Evolutionary conservation across 2,113 vertebrate species (phyloP).

Genomic region (Ammodytes marinus): DNA sequence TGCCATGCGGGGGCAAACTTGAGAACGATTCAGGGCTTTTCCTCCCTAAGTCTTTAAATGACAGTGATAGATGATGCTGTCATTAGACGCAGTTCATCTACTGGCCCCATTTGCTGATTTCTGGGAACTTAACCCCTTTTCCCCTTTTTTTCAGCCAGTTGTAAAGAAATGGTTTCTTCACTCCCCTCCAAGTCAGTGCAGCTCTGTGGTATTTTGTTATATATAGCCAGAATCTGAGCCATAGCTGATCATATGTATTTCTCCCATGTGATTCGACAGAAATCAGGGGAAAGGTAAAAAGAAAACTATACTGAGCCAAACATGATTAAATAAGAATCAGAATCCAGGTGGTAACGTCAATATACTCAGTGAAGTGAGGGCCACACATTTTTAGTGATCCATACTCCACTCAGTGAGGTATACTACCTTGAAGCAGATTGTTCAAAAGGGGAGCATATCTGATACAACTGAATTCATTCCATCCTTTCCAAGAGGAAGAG

Average conservation of each 20-base stretch:
- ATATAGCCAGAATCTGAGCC: neutral
- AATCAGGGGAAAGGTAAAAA: neutral
- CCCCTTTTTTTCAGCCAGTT: slow-evolving; percentile 14
- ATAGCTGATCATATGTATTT: slow-evolving; percentile 7
- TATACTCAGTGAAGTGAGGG: slow-evolving; percentile 7
- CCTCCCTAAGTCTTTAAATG: slow-evolving; percentile 57
- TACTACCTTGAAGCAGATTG: slow-evolving; percentile 39
- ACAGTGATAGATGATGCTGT: slow-evolving; percentile 71
- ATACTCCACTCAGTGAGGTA: slow-evolving; percentile 20
- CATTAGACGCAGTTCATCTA: slow-evolving; percentile 69
- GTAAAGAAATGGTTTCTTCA: neutral
- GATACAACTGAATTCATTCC: slow-evolving; percentile 60
- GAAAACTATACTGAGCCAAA: slow-evolving; percentile 14
- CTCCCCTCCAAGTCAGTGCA: neutral
- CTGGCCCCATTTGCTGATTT: slow-evolving; percentile 57
- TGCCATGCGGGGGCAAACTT: slow-evolving; percentile 36
- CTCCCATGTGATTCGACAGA: neutral
- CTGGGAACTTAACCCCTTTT: slow-evolving; percentile 24
- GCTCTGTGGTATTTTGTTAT: slow-evolving; percentile 22
- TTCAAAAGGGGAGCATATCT: slow-evolving; percentile 53
- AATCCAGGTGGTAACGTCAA: slow-evolving; percentile 27
- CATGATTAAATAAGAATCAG: slow-evolving; percentile 31
- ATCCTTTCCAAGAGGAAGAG: slow-evolving; percentile 43
- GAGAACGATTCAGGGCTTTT: slow-evolving; percentile 39
- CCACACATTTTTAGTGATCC: slow-evolving; percentile 25